phyloP scores from a whole-genome alignment of 2,797 vertebrate genomes.

The Hapalemur alaotrensis region DNA sequence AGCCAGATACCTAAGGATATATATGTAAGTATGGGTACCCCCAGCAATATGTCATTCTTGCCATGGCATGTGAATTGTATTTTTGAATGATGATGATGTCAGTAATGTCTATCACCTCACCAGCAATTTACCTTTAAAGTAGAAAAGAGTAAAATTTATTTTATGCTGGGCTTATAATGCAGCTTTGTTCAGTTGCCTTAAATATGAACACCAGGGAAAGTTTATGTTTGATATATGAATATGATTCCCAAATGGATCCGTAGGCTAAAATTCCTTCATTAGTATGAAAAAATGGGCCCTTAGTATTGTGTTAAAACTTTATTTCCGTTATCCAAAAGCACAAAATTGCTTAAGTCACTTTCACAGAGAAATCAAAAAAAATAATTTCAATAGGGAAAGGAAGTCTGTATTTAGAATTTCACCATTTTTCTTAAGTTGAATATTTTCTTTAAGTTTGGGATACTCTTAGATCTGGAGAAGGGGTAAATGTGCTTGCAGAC shows the following conservation, averaged over 20 bases:
- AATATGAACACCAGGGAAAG: not conserved
- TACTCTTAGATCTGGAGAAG: not conserved
- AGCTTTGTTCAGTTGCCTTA: not conserved
- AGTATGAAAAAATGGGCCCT: not conserved
- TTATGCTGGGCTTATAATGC: not conserved
- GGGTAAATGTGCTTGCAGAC: conserved; percentile 45
- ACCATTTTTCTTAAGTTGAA: not conserved
- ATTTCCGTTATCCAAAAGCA: not conserved
- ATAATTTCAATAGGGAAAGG: not conserved
- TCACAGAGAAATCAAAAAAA: not conserved
- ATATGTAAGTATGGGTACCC: not conserved
- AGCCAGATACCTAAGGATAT: not conserved
- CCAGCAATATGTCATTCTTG: not conserved
- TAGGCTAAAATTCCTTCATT: not conserved
- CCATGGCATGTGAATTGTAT: not conserved
- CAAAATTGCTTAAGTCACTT: not conserved
- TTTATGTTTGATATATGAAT: not conserved
- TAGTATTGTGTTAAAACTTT: not conserved
- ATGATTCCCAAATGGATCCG: not conserved
- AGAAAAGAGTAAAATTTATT: not conserved
- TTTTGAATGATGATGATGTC: not conserved
- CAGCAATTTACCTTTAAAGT: not conserved
- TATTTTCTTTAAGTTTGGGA: not conserved
- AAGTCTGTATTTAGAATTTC: not conserved
- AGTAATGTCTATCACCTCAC: not conserved